These are phyloP conservation scores for Tapirus terrestris DNA, from an alignment of 2,113 vertebrate species.

Conservation along the genomic window DNA sequence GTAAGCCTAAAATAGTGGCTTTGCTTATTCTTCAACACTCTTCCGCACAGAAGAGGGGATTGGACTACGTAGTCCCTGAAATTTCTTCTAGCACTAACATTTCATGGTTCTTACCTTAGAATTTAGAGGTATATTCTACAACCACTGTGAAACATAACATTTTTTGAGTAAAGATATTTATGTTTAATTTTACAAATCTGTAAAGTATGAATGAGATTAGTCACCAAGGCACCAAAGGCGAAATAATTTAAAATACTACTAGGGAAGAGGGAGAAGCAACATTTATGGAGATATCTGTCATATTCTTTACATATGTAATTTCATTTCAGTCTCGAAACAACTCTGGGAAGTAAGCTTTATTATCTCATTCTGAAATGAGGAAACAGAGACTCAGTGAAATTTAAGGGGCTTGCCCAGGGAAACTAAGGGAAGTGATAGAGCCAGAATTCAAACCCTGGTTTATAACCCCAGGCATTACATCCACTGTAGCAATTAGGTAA, in stretches of 20 bases:
- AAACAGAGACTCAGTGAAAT: background rate
- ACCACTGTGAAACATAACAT: background rate
- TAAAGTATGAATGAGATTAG: background rate
- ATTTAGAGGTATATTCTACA: background rate
- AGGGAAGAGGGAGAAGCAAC: background rate
- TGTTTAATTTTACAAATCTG: background rate
- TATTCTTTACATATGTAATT: background rate
- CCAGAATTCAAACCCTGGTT: background rate
- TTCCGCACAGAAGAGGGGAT: background rate
- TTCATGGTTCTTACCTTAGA: background rate
- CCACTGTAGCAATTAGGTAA: background rate
- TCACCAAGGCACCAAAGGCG: background rate
- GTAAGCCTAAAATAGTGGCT: background rate
- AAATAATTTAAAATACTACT: background rate
- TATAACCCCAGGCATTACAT: background rate
- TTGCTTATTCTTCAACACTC: background rate
- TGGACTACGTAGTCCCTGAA: background rate
- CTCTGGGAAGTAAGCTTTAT: background rate
- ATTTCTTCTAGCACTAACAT: background rate
- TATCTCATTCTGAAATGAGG: constrained; percentile 23
- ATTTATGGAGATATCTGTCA: background rate
- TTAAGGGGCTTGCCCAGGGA: background rate
- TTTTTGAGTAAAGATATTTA: background rate
- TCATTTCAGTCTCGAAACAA: background rate
- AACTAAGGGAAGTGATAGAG: background rate